Conservation (phyloP, 2,888 invertebrate species). For the Cordylochernes scorpioides region DNA sequence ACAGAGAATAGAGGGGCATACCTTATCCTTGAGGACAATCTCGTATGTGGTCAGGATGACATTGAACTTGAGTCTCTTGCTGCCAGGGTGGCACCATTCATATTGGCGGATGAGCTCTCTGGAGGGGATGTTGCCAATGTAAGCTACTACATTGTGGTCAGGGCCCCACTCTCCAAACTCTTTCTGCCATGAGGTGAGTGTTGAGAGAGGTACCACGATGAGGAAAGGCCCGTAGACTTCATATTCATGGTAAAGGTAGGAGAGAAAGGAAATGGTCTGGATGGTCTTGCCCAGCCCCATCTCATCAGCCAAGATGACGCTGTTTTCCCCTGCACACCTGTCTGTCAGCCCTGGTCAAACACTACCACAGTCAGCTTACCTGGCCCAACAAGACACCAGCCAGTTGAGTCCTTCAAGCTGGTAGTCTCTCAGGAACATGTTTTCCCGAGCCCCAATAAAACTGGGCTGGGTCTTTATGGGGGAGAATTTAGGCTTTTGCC, state of each 20-base stretch:
- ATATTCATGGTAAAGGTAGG: constrained; percentile 68
- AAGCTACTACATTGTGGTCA: constrained; percentile 79
- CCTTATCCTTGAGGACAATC: constrained; percentile 68
- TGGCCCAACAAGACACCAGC: constrained; percentile 93
- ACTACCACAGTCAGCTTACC: constrained; percentile 23
- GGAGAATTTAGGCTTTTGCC: constrained; percentile 53
- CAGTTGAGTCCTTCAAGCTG: constrained; percentile 97
- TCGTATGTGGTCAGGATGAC: constrained; percentile 89
- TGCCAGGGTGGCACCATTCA: constrained; percentile 79
- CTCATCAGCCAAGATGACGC: constrained; percentile 95
- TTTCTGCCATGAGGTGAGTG: constrained; percentile 97
- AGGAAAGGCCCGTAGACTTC: constrained; percentile 84
- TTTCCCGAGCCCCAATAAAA: constrained; percentile 35
- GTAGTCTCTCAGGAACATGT: constrained; percentile 58
- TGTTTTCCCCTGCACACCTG: constrained; percentile 45
- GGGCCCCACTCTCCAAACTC: constrained; percentile 92
- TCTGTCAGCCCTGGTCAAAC: too few species aligned
- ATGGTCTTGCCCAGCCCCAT: constrained; percentile 94
- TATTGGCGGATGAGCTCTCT: constrained; percentile 71
- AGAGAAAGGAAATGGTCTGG: constrained; percentile 83
- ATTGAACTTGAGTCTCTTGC: constrained; percentile 83
- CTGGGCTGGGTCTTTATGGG: constrained; percentile 66
- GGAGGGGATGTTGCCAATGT: constrained; percentile 77
- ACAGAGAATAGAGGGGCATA: constrained; percentile 38
- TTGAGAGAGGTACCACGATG: constrained; percentile 86